Evolutionary conservation across 92 coral and sea anemone genomes (phyloP), one percentile per base, ranked within the genome.

Genomic region (Zoanthus solanderi): DNA sequence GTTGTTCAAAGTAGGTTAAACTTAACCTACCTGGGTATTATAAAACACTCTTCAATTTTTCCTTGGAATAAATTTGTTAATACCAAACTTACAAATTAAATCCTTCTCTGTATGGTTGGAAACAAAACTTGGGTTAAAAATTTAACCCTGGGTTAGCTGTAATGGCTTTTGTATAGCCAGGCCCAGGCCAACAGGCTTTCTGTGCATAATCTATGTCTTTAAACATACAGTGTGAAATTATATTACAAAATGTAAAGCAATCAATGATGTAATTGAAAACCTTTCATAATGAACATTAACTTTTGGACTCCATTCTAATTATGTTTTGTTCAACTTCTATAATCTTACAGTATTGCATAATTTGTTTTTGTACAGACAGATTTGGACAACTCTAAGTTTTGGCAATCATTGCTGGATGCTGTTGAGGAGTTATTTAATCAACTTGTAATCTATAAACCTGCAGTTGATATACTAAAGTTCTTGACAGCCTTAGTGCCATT

Each of bases 401-500:
- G 81, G 87, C 32, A 87, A 9, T 57, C 61, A 31, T 74, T 94
- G 7, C 84, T 91, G 57, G 50, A 57, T 78, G 95, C 94, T 18
- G 94, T 93, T n/a, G 47, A 76, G 54, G 91, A 91, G 75, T 86
- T 94, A 34, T 80, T 91, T 85, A 78, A 83, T 44, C 32, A 72
- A 17, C 42, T 94, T 37, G 76, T 91, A 47, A 76, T 87, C 60
- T 94, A 91, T 82, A 94, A 89, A 71, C 95, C 95, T 72, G 88
- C 87, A 68, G 53, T 94, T 29, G 88, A 93, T 29, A 87, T 94
- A 4, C 89, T 94, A 15, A 79, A 85, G 30, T 78, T 87, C 15
- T 56, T 89, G 45, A 87, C 90, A 74, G 83, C 75, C 34, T 57
- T 91, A 60, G 23, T 91, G 28, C 88, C 91, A 44, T 85, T 91